Evolutionary conservation across 2,888 invertebrate genomes (phyloP).

Genomic region (Mythimna pallens): DNA sequence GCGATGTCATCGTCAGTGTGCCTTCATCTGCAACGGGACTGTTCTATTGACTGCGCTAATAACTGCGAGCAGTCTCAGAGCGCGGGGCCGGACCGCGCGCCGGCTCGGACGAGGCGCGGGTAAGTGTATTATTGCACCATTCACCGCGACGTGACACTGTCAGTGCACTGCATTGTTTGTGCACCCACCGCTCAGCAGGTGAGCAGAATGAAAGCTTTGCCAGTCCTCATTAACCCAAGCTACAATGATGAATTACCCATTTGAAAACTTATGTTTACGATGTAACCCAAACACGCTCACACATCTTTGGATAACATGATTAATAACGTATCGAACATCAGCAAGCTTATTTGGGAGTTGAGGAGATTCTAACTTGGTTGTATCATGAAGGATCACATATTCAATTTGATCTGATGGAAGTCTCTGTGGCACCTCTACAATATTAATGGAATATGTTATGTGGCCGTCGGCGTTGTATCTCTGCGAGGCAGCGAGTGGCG

Average conservation of each 20-base stretch:
- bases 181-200: neutral
- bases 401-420: neutral
- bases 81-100: too few species aligned
- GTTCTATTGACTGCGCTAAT: constrained; percentile 31
- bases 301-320: neutral
- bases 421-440: neutral
- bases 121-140: constrained; percentile 8
- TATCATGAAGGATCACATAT: neutral
- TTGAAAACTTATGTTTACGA: neutral
- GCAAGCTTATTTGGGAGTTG: neutral
- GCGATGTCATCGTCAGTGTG: neutral
- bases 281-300: neutral
- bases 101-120: neutral
- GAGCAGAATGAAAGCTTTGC: constrained; percentile 7
- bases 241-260: neutral
- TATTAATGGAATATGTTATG: neutral
- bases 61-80: neutral
- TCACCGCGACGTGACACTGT: constrained; percentile 5
- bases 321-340: neutral
- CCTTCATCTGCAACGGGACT: constrained; percentile 31
- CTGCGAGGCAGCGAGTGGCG: neutral
- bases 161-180: neutral
- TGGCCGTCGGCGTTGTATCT: constrained; percentile 5
- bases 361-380: neutral
- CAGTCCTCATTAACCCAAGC: constrained; percentile 4